A percentile compares a stretch with the other conserved stretches of the same genome.
Conservation (phyloP, 1,140 invertebrate species). For the Drosophila athabasca region DNA sequence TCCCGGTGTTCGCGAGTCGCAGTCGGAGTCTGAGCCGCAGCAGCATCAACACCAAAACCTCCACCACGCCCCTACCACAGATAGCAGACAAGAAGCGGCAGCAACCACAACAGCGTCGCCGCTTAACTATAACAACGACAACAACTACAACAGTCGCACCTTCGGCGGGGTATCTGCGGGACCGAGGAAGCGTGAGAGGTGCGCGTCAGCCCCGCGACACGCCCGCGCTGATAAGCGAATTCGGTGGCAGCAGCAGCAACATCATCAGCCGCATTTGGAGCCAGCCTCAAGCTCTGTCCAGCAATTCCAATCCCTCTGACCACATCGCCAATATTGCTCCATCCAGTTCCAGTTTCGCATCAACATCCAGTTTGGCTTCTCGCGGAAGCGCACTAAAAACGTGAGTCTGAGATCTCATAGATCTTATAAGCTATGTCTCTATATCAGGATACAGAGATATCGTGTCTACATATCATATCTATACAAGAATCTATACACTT, state of each 20-base stretch:
- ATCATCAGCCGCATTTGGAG: constrained; percentile 32
- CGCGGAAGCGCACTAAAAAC: constrained; percentile 58
- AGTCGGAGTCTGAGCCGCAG: constrained; percentile 31
- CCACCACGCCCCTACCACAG: constrained; percentile 22
- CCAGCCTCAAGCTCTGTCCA: constrained; percentile 21
- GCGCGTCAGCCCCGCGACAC: constrained; percentile 62
- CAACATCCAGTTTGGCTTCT: constrained; percentile 3
- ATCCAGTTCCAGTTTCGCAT: neutral
- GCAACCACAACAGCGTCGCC: constrained; percentile 28
- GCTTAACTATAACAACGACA: constrained; percentile 33
- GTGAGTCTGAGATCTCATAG: constrained; percentile 48
- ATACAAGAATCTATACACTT: too few relatives aligned
- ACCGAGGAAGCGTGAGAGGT: constrained; percentile 47
- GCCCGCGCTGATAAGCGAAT: constrained; percentile 23
- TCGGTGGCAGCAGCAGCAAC: constrained; percentile 3
- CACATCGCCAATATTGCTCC: neutral
- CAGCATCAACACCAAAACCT: constrained; percentile 17
- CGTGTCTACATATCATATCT: too few relatives aligned
- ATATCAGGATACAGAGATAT: too few relatives aligned
- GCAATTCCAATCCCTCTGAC: constrained; percentile 7
- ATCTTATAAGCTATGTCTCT: too few relatives aligned
- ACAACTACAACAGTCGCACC: constrained; percentile 11
- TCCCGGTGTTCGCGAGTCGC: constrained; percentile 15
- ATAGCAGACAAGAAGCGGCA: constrained; percentile 37
- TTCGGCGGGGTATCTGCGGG: constrained; percentile 9